These are phyloP conservation scores for Pseudochirops corinnae DNA, from an alignment of 2,797 vertebrate genomes.

Conservation along the genomic window DNA sequence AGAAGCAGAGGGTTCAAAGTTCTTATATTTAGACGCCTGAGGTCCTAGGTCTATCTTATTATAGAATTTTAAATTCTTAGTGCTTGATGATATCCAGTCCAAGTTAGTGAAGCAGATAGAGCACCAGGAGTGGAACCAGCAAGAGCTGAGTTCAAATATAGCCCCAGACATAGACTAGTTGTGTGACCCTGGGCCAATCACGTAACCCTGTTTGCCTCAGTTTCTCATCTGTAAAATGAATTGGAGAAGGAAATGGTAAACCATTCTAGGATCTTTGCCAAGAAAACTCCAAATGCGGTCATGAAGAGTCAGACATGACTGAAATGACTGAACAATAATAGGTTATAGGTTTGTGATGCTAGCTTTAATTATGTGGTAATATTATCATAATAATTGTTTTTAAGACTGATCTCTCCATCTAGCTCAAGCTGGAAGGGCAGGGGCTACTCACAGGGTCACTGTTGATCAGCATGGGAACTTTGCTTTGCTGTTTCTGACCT, in stretches of 20 bases:
- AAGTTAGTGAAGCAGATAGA: conserved; percentile 4
- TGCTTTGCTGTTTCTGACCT: not conserved
- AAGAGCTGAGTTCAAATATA: not conserved
- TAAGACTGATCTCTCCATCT: not conserved
- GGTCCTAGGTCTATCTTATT: not conserved
- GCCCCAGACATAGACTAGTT: not conserved
- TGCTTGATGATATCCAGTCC: not conserved
- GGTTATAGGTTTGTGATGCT: not conserved
- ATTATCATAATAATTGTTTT: not conserved
- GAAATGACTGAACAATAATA: not conserved
- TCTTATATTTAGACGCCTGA: not conserved
- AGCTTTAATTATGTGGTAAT: not conserved
- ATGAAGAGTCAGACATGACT: not conserved
- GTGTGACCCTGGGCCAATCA: not conserved
- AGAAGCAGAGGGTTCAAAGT: conserved; percentile 17
- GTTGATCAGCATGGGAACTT: not conserved
- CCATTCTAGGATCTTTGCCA: not conserved
- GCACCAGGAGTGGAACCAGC: not conserved
- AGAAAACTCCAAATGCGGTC: not conserved
- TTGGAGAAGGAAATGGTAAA: not conserved
- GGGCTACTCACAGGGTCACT: not conserved
- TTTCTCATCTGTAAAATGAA: not conserved
- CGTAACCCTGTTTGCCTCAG: not conserved
- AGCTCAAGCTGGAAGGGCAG: not conserved
- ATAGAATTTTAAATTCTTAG: not conserved